Conservation (phyloP, 2,113 vertebrate genomes). For the Lepisosteus oculatus region DNA sequence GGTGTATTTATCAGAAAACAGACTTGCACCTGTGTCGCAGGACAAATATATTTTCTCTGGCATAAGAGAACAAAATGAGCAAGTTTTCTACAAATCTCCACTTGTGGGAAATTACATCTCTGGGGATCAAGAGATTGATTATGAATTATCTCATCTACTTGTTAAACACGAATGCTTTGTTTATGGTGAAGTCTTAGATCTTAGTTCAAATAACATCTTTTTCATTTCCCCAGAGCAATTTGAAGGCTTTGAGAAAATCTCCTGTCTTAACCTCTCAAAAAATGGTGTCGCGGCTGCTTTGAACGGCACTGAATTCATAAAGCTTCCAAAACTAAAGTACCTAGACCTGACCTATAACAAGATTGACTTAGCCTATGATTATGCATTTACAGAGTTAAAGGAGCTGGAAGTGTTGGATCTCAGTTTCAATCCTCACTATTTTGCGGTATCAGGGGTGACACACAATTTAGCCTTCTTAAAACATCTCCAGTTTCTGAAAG, state of each 20-base stretch:
- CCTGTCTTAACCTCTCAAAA: constrained; percentile 73
- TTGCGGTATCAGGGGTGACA: constrained; percentile 61
- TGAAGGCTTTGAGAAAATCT: constrained; percentile 53
- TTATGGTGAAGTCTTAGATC: constrained; percentile 65
- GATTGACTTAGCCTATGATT: constrained; percentile 56
- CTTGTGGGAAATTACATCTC: too few relatives aligned
- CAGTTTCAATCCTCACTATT: constrained; percentile 72
- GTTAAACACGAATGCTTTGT: constrained; percentile 58
- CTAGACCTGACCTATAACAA: constrained; percentile 59
- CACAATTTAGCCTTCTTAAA: constrained; percentile 61
- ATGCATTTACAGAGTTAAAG: constrained; percentile 53
- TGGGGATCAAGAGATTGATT: too few relatives aligned
- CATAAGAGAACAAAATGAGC: too few relatives aligned
- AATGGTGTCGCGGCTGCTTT: constrained; percentile 60
- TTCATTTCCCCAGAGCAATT: constrained; percentile 68
- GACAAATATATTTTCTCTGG: too few relatives aligned
- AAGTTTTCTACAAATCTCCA: too few relatives aligned
- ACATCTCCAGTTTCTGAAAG: constrained; percentile 55
- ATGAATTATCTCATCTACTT: background rate
- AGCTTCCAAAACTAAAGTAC: constrained; percentile 58
- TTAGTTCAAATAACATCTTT: constrained; percentile 74
- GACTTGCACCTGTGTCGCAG: constrained; percentile 36
- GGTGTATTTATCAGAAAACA: constrained; percentile 74
- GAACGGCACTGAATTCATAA: constrained; percentile 60
- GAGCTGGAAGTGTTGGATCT: constrained; percentile 64